phyloP scores from a whole-genome alignment of 2,888 invertebrate species.

The Crematogaster levior region DNA sequence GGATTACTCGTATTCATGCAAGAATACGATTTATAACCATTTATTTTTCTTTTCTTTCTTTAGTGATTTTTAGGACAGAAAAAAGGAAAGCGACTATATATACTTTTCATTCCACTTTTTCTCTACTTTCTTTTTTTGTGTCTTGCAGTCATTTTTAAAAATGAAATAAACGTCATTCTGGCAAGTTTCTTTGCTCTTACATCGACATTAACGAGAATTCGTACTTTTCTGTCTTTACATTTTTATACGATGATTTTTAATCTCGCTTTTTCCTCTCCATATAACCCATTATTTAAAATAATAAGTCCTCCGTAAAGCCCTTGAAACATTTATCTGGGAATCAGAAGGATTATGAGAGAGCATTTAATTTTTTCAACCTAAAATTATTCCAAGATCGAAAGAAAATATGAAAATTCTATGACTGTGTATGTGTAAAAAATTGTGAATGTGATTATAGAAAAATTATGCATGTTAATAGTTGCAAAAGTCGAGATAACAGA shows the following conservation, averaged over 20 bases:
- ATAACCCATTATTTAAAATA: conserved; percentile 3
- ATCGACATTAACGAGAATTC: conserved; percentile 28
- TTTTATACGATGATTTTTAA: conserved; percentile 23
- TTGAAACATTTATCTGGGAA: not conserved
- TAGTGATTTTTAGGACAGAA: conserved; percentile 60
- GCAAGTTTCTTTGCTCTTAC: not conserved
- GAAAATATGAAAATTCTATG: conserved; percentile 2
- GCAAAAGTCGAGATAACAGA: not conserved
- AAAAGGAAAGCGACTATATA: conserved; percentile 66
- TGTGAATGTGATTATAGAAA: not conserved
- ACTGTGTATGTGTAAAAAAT: not conserved
- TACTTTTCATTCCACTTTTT: not conserved
- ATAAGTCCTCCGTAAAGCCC: not conserved
- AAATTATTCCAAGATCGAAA: not conserved
- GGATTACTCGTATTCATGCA: conserved; percentile 79
- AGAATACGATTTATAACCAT: conserved; percentile 82
- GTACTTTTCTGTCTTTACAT: not conserved
- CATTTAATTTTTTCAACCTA: not conserved
- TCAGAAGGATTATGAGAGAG: not conserved
- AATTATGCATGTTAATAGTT: not conserved
- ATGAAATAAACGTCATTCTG: conserved; percentile 40
- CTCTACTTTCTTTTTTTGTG: not conserved
- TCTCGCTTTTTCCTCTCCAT: not conserved
- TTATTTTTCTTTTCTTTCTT: conserved; percentile 61
- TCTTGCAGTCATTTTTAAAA: not conserved